Evolutionary conservation across 2,113 vertebrate genomes (phyloP), one percentile per base, ranked within the genome.

Genomic region (Ameiurus melas): DNA sequence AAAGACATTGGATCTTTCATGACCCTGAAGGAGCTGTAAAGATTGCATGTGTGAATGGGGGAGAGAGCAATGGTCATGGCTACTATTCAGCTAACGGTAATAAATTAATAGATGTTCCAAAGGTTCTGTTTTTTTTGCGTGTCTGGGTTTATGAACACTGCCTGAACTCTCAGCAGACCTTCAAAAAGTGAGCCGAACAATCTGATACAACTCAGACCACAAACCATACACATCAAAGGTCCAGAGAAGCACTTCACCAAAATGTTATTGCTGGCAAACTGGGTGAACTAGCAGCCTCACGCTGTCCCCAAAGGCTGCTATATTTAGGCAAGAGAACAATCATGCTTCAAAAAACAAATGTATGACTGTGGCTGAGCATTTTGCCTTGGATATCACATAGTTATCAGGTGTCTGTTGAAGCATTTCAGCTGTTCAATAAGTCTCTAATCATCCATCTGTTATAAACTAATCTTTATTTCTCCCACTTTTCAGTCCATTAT

Each of bases 61-160:
- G 79, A 80, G 85, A 84, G 70, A 89, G 87, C 90, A 92, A 93
- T 90, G 89, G 90, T 88, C 82, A 85, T 78, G 86, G 89, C 91
- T 91, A 80, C 91, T n/a, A 89, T 91, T 93, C 89, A 89, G 91
- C 92, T 90, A 91, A 87, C 89, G 85, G 92, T 88, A 93, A 92
- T 93, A 94, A 94, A 94, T 95, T 92, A 94, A 85, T 68, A 77
- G 22, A 86, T 77, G 85, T 92, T 90, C 43, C 86, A 79, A 89
- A 88, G 90, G 87, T 91, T 91, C 89, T 87, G 87, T 92, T 77
- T 85, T 86, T 57, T 85, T 70, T 33, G 60, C 60, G 89, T 51
- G 66, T 90, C 86, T 79, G 64, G 88, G 91, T 92, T 81, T 57
- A 12, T 58, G 92, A 91, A 89, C 92, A 89, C 19, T 82, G 90